Conservation (phyloP, 1,140 invertebrate species). For the Dendrolimus kikuchii region DNA sequence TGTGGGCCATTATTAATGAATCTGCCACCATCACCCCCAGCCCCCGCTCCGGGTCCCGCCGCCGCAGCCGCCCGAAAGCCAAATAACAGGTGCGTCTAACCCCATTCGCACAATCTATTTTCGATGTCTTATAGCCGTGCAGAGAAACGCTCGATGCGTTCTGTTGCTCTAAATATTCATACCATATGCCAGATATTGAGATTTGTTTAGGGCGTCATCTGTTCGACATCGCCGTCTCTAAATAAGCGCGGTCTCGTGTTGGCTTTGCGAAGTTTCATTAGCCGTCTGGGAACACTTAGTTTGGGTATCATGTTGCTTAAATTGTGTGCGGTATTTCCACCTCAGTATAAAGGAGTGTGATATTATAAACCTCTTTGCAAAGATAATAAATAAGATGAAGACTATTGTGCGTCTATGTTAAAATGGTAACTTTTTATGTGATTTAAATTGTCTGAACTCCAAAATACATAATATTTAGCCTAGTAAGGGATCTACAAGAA, state of each 20-base stretch:
- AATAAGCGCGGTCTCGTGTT: constrained; percentile 59
- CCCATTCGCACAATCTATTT: constrained; percentile 71
- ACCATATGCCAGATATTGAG: constrained; percentile 67
- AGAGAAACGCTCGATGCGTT: constrained; percentile 51
- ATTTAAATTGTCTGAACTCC: too few relatives aligned
- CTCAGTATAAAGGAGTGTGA: too few relatives aligned
- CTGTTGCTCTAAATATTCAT: constrained; percentile 67
- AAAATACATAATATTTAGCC: too few relatives aligned
- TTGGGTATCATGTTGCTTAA: constrained; percentile 52
- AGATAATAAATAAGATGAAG: too few relatives aligned
- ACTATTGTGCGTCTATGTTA: too few relatives aligned
- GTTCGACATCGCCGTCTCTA: constrained; percentile 55
- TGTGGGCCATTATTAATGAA: constrained; percentile 69
- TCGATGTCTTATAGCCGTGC: constrained; percentile 66
- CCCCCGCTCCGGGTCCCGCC: constrained; percentile 29
- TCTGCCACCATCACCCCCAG: constrained; percentile 28
- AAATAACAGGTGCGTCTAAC: constrained; percentile 71
- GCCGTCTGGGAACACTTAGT: constrained; percentile 54
- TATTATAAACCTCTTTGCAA: too few relatives aligned
- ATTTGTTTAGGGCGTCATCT: constrained; percentile 67
- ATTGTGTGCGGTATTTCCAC: constrained; percentile 30
- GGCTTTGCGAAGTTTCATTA: constrained; percentile 63
- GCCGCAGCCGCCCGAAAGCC: constrained; percentile 49
- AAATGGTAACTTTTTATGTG: too few relatives aligned
- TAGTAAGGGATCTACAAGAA: too few relatives aligned